Conservation (phyloP, 1,140 invertebrate species). For the Oncopeltus fasciatus region DNA sequence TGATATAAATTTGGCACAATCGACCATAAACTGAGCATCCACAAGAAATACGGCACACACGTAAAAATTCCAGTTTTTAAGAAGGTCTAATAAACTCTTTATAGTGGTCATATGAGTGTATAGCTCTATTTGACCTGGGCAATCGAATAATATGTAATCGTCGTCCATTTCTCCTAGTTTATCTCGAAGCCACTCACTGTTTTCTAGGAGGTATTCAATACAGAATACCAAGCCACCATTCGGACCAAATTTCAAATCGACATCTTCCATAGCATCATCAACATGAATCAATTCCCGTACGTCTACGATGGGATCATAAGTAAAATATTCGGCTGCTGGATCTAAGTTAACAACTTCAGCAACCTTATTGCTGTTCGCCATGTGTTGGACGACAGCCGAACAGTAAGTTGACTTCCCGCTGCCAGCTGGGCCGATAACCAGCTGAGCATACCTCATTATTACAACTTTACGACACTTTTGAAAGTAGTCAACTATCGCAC, state of each 20-base stretch:
- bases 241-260: slow-evolving; percentile 85
- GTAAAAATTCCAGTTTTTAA: slow-evolving; percentile 79
- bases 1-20: slow-evolving; percentile 89
- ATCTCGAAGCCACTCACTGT: slow-evolving; percentile 80
- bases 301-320: slow-evolving; percentile 76
- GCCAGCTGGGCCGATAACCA: slow-evolving; percentile 89
- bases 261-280: slow-evolving; percentile 94
- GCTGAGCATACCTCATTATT: slow-evolving; percentile 76
- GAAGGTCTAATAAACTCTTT: slow-evolving; percentile 58
- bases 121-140: slow-evolving; percentile 96
- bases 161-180: slow-evolving; percentile 59
- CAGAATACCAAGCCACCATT: slow-evolving; percentile 96
- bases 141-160: slow-evolving; percentile 97
- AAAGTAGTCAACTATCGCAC: too few relatives aligned
- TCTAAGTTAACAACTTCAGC: slow-evolving; percentile 91
- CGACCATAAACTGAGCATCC: slow-evolving; percentile 94
- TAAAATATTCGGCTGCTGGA: slow-evolving; percentile 92
- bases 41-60: slow-evolving; percentile 85
- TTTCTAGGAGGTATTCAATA: slow-evolving; percentile 85
- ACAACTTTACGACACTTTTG: too few relatives aligned
- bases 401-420: slow-evolving; percentile 98
- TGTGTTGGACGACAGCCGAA: slow-evolving; percentile 72
- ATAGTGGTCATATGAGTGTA: slow-evolving; percentile 93
- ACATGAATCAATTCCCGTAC: slow-evolving; percentile 86
- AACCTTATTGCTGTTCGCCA: slow-evolving; percentile 50